phyloP scores from a whole-genome alignment of 1,140 invertebrate genomes.

The Euwallacea fornicatus region DNA sequence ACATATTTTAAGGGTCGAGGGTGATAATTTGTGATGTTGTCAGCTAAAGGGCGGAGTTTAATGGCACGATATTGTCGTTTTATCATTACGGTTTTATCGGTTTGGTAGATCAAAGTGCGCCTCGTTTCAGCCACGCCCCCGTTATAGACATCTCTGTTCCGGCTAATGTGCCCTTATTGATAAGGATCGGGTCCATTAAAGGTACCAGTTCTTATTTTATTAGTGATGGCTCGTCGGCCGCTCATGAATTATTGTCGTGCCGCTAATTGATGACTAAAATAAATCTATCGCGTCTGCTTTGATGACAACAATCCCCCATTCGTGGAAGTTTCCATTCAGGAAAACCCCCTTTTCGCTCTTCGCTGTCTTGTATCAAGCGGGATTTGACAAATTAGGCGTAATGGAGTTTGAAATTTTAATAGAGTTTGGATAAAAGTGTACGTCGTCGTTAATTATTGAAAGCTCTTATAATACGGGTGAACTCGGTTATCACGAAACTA shows the following conservation, averaged over 20 bases:
- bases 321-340: constrained; percentile 18
- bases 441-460: too few species aligned
- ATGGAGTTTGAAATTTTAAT: constrained; percentile 18
- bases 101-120: constrained; percentile 37
- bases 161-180: constrained; percentile 42
- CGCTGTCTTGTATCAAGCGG: constrained; percentile 8
- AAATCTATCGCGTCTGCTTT: constrained; percentile 29
- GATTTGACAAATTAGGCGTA: constrained; percentile 21
- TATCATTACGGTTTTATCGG: constrained; percentile 38
- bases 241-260: constrained; percentile 42
- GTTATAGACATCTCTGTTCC: constrained; percentile 35
- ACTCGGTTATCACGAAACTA: too few species aligned
- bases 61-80: constrained; percentile 43
- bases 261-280: constrained; percentile 36
- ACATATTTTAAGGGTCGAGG: background rate
- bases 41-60: constrained; percentile 36
- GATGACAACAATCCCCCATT: constrained; percentile 17
- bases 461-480: too few species aligned
- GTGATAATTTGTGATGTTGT: constrained; percentile 23
- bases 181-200: constrained; percentile 43
- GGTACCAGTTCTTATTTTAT: constrained; percentile 39
- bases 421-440: background rate
- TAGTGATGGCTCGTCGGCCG: constrained; percentile 36
- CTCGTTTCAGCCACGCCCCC: constrained; percentile 32
- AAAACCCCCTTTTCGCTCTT: constrained; percentile 7